Percentiles rank a stretch among this genome's conserved stretches.
Evolutionary conservation across 2,113 vertebrate genomes (phyloP).

Genomic region (Lonchura striata): DNA sequence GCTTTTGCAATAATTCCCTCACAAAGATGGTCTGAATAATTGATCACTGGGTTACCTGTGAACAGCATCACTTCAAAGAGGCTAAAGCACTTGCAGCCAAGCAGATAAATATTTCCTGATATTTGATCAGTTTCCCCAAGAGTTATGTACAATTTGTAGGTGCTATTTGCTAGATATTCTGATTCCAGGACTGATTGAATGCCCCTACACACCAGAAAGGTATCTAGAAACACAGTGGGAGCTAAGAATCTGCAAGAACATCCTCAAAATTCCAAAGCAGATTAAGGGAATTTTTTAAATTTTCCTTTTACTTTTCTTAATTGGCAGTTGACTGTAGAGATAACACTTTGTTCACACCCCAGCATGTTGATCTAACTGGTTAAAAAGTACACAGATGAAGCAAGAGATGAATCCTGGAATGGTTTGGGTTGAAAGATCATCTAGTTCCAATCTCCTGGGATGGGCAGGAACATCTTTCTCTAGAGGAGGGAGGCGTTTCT

Average conservation of each 20-base stretch:
- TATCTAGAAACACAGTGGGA: neutral
- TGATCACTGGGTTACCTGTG: neutral
- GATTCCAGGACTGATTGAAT: neutral
- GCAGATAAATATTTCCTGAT: neutral
- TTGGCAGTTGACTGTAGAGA: neutral
- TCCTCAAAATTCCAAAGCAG: neutral
- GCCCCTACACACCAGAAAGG: neutral
- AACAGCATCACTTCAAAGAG: neutral
- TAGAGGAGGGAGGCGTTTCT: neutral
- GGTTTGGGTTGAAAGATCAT: neutral
- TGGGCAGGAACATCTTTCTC: neutral
- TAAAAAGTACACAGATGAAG: neutral
- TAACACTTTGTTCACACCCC: neutral
- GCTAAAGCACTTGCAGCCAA: neutral
- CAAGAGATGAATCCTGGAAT: neutral
- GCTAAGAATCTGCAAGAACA: neutral
- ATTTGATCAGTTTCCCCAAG: neutral
- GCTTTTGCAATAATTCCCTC: neutral
- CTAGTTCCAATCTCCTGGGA: neutral
- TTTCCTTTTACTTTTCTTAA: neutral
- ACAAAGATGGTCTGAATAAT: neutral
- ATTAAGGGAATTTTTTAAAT: neutral
- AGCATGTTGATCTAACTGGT: neutral
- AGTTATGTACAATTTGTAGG: neutral
- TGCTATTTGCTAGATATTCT: neutral